Evolutionary conservation across 2,113 vertebrate species (phyloP).

Genomic region (Panthera leo): DNA sequence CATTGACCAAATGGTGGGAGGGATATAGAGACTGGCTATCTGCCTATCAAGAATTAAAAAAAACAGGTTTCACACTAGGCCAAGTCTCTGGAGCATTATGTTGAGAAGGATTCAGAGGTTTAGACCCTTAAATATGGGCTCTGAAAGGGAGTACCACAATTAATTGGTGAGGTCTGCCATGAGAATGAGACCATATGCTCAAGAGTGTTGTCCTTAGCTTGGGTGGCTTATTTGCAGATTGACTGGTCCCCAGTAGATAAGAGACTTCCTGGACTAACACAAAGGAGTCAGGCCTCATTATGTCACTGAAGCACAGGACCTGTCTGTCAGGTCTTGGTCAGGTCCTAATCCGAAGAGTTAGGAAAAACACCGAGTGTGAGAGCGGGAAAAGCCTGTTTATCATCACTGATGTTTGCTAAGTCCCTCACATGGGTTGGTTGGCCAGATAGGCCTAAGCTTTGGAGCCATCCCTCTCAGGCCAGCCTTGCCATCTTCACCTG

Average conservation of each 20-base stretch:
- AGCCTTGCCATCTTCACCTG: background rate
- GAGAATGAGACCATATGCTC: background rate
- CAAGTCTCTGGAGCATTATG: background rate
- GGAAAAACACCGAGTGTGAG: conserved; percentile 9
- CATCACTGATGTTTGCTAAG: background rate
- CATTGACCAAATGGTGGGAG: background rate
- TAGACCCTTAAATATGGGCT: background rate
- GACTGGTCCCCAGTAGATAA: background rate
- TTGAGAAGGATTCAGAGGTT: background rate
- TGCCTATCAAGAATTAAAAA: background rate
- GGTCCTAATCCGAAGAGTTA: background rate
- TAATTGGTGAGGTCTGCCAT: background rate
- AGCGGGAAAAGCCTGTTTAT: conserved; percentile 61
- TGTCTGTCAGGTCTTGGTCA: conserved; percentile 59
- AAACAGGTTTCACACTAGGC: background rate
- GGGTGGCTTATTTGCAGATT: background rate
- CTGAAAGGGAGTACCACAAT: background rate
- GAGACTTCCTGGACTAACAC: background rate
- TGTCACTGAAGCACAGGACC: conserved; percentile 37
- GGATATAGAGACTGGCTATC: background rate
- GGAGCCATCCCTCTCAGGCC: background rate
- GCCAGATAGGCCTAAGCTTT: background rate
- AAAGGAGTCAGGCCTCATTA: background rate
- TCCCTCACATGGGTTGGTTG: background rate
- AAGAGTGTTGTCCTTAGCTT: background rate